Evolutionary conservation across 2,888 invertebrate species (phyloP).

Genomic region (Helicoverpa assulta): DNA sequence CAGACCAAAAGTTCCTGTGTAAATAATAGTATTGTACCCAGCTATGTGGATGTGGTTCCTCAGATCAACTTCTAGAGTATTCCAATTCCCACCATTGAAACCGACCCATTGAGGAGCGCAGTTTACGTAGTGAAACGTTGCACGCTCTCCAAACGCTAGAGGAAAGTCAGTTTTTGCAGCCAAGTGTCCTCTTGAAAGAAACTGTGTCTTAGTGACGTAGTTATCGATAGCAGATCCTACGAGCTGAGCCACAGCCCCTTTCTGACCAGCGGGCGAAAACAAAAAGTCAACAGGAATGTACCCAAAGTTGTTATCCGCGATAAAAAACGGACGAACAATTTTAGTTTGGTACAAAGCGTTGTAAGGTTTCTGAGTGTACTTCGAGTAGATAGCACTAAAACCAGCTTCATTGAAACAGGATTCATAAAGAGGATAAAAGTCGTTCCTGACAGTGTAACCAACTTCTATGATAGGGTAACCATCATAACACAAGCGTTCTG

Average conservation of each 20-base stretch:
- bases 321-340: conserved; percentile 81
- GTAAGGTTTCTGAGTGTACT: conserved; percentile 83
- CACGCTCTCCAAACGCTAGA: conserved; percentile 90
- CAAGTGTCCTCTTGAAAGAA: conserved; percentile 91
- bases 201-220: conserved; percentile 81
- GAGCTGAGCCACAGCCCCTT: conserved; percentile 71
- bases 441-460: conserved; percentile 75
- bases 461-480: conserved; percentile 78
- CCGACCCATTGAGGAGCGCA: conserved; percentile 92
- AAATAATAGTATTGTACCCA: conserved; percentile 82
- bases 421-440: conserved; percentile 81
- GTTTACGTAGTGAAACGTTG: conserved; percentile 92
- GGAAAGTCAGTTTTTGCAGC: conserved; percentile 92
- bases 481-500: conserved; percentile 77
- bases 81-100: conserved; percentile 91
- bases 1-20: conserved; percentile 91
- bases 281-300: conserved; percentile 73
- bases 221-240: conserved; percentile 74
- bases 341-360: conserved; percentile 81
- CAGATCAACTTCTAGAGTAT: conserved; percentile 86
- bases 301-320: conserved; percentile 73
- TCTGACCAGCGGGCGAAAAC: conserved; percentile 78
- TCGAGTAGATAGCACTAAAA: conserved; percentile 78
- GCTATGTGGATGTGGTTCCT: conserved; percentile 77
- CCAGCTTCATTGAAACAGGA: conserved; percentile 79